These are phyloP conservation scores for Colostygia pectinataria DNA, from an alignment of 2,888 invertebrate genomes.

Conservation along the genomic window DNA sequence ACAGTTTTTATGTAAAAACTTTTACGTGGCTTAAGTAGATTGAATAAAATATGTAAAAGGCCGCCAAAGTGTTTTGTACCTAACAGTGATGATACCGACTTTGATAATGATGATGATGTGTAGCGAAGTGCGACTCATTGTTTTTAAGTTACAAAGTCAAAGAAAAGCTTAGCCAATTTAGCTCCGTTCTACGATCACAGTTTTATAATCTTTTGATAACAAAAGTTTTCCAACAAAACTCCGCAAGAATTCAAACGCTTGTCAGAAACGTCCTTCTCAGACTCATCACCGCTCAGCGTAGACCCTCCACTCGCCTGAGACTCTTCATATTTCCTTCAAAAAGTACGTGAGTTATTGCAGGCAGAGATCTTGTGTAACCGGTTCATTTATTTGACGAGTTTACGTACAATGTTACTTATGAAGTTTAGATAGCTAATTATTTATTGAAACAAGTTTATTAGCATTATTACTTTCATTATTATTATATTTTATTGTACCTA, in stretches of 20 bases:
- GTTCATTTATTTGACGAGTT: conserved; percentile 34
- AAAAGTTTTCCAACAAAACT: conserved; percentile 42
- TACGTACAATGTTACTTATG: conserved; percentile 32
- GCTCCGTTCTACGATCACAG: conserved; percentile 21
- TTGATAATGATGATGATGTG: no score
- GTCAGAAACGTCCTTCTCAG: conserved; percentile 28
- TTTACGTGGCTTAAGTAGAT: neutral
- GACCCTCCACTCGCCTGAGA: conserved; percentile 28
- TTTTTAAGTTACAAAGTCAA: no score
- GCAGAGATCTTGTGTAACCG: conserved; percentile 30
- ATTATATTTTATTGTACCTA: neutral
- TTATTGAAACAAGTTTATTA: no score
- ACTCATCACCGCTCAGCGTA: conserved; percentile 24
- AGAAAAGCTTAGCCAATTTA: neutral
- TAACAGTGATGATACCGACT: no score
- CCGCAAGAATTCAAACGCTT: conserved; percentile 36
- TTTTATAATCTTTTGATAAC: conserved; percentile 37
- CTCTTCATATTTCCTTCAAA: conserved; percentile 26
- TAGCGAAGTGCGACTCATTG: no score
- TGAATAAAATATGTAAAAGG: conserved; percentile 4
- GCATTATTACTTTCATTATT: no score
- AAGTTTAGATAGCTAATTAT: conserved; percentile 7
- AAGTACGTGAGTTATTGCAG: conserved; percentile 15
- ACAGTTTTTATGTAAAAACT: neutral
- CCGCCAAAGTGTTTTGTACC: no score